Evolutionary conservation across 2,113 vertebrate genomes (phyloP), one percentile per base, ranked within the genome.

Genomic region (Calyptomena viridis): DNA sequence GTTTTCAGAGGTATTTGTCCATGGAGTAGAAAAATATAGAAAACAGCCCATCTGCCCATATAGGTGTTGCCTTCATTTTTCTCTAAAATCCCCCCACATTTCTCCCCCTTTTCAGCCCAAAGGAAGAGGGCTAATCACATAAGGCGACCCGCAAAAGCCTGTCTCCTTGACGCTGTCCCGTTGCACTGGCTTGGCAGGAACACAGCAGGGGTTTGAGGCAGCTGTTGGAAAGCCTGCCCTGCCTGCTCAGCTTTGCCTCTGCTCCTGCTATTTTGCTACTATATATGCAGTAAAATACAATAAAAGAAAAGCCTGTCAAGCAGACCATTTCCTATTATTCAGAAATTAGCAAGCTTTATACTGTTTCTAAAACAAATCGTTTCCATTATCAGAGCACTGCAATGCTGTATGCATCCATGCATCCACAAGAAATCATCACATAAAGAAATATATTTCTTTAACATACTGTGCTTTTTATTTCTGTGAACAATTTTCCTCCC

Each of bases 341-440:
- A 96, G 94, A 97, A 96, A 98, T 97, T 96, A 98, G 90, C 96
- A 97, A 96, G 84, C 94, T 97, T 96, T 85, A 85, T 87, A 97
- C 87, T 95, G 78, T 93, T 97, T 94, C 95, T 95, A 93, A 96
- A 97, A 93, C 68, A 93, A 96, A 96, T 94, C 85, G 78, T 95
- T 96, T 95, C 95, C 89, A 94, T 96, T 97, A 96, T 59, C 79
- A 78, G 66, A 87, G 89, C 40, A 64, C 59, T 85, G 81, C 66
- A 66, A 84, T 90, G 78, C 55, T 64, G 31, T 33, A 64, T 28
- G 60, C 86, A 94, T 83, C 60, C 83, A 64, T 28, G 60, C 86
- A 94, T 83, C 60, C 83, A 44, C 47, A 84, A 79, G 66, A 96
- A 93, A 93, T 72, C 78, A 88, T 58, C 75, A 64, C 27, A 47